A percentile compares a stretch with the other conserved stretches of the same genome.
Evolutionary conservation across 2,888 invertebrate species (phyloP).

Genomic region (Tridacna crocea): DNA sequence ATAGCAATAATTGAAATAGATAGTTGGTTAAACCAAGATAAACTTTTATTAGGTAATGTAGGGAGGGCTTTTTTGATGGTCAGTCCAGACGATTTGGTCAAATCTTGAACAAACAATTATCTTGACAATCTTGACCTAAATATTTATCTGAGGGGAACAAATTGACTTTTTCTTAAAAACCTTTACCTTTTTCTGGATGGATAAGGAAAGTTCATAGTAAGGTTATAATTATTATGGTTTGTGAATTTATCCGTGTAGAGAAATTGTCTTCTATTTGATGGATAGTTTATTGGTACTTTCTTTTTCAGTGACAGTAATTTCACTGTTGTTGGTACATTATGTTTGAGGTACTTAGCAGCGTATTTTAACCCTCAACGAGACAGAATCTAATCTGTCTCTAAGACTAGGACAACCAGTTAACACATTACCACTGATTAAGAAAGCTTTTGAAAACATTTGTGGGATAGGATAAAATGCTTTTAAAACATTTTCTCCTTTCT

Average conservation of each 20-base stretch:
- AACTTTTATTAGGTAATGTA: slow-evolving; percentile 2
- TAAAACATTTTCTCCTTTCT: too few relatives aligned
- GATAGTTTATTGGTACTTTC: neutral
- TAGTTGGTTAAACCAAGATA: neutral
- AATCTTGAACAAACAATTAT: slow-evolving; percentile 20
- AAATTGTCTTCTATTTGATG: neutral
- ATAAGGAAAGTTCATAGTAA: neutral
- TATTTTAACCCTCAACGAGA: too few relatives aligned
- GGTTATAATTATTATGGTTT: neutral
- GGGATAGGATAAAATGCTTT: too few relatives aligned
- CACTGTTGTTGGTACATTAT: too few relatives aligned
- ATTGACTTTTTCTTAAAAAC: neutral
- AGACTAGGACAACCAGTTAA: too few relatives aligned
- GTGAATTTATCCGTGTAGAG: neutral
- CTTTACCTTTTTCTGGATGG: too few relatives aligned
- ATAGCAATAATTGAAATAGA: slow-evolving; percentile 2
- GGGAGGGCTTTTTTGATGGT: neutral
- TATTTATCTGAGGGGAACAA: neutral
- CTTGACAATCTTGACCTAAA: slow-evolving; percentile 25
- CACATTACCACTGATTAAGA: neutral
- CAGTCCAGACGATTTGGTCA: slow-evolving; percentile 20
- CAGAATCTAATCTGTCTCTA: too few relatives aligned
- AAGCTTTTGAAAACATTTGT: neutral
- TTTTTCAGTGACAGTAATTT: neutral
- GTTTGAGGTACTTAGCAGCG: too few relatives aligned